Evolutionary conservation across 2,797 vertebrate species (phyloP).

Genomic region (Fratercula arctica): DNA sequence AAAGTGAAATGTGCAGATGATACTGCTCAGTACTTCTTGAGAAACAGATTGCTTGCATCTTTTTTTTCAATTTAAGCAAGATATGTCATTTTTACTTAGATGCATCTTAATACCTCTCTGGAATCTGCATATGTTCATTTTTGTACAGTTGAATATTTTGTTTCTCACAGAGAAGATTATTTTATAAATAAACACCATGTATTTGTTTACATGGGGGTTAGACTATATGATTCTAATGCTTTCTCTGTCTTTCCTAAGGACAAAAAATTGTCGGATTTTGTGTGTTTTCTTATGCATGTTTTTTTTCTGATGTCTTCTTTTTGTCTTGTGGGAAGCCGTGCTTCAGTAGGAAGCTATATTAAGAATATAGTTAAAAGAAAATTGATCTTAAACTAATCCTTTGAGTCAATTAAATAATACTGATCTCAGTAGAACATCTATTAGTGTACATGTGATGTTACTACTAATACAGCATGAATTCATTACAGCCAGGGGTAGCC

Average conservation of each 20-base stretch:
- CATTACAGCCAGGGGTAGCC: slow-evolving; percentile 48
- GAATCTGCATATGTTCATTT: background rate
- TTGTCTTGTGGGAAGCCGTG: background rate
- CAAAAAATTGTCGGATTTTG: background rate
- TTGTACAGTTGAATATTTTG: background rate
- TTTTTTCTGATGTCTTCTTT: slow-evolving; percentile 23
- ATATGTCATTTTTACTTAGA: background rate
- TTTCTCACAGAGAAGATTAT: background rate
- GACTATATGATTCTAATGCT: background rate
- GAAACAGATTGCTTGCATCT: background rate
- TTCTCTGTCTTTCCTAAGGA: background rate
- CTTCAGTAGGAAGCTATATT: background rate
- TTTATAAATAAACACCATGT: background rate
- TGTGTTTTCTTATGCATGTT: slow-evolving; percentile 33
- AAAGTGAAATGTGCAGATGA: background rate
- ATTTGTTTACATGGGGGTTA: background rate
- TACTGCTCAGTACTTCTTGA: background rate
- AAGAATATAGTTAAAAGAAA: slow-evolving; percentile 39
- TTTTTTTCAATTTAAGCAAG: background rate
- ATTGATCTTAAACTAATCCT: slow-evolving; percentile 58
- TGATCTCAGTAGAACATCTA: slow-evolving; percentile 59
- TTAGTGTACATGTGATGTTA: slow-evolving; percentile 53
- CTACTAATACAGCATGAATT: slow-evolving; percentile 60
- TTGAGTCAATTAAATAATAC: slow-evolving; percentile 62
- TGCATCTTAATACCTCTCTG: background rate